A percentile compares a stretch with the other conserved stretches of the same genome.
These are phyloP conservation scores for Nothoprocta pentlandii DNA, from an alignment of 2,113 vertebrate genomes.

Conservation along the genomic window DNA sequence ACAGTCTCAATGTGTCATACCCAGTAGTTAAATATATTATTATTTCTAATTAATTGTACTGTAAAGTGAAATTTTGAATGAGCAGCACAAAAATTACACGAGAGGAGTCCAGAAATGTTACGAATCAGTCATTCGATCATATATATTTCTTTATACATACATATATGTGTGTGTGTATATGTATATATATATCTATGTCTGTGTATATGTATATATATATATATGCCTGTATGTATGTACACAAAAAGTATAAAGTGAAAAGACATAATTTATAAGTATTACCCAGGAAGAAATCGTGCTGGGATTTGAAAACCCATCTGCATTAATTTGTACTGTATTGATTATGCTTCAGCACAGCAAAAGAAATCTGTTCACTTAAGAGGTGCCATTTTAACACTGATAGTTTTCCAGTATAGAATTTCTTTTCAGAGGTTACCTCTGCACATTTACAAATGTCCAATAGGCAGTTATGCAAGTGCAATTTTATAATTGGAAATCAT, in stretches of 20 bases:
- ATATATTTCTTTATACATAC: too few relatives aligned
- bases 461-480: not conserved
- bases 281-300: not conserved
- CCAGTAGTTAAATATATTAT: not conserved
- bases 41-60: not conserved
- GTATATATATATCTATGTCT: not conserved
- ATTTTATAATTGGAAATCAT: not conserved
- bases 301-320: not conserved
- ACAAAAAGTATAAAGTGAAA: not conserved
- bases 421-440: constrained; percentile 39
- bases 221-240: not conserved
- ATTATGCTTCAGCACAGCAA: not conserved
- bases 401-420: not conserved
- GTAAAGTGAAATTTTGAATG: not conserved
- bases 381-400: not conserved
- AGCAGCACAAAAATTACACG: not conserved
- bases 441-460: not conserved
- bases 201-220: not conserved
- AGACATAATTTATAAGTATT: not conserved
- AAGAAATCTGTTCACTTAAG: not conserved
- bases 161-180: not conserved
- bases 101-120: not conserved
- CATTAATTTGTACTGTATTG: not conserved
- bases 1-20: not conserved
- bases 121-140: not conserved